Evolutionary conservation across 2,888 invertebrate genomes (phyloP).

Genomic region (Macrosoma leucophasiata): DNA sequence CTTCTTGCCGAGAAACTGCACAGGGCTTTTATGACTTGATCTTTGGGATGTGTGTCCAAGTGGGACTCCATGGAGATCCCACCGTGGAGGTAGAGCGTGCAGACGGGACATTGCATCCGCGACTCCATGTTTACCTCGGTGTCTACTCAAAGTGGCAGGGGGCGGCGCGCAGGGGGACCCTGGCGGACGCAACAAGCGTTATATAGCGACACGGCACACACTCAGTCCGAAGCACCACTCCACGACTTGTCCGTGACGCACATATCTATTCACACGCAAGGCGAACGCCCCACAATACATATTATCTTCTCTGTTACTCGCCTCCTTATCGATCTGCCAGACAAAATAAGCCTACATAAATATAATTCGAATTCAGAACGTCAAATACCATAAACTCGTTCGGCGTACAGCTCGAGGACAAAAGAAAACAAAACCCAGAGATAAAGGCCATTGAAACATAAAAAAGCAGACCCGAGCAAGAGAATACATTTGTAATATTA

Average conservation of each 20-base stretch:
- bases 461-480: conserved; percentile 57
- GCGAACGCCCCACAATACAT: conserved; percentile 55
- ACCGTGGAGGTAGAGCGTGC: conserved; percentile 87
- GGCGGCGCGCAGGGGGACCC: conserved; percentile 28
- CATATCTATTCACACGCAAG: conserved; percentile 62
- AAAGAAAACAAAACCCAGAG: conserved; percentile 72
- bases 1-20: conserved; percentile 67
- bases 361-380: conserved; percentile 44
- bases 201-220: conserved; percentile 46
- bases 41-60: conserved; percentile 90
- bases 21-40: conserved; percentile 89
- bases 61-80: conserved; percentile 88
- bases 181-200: conserved; percentile 30
- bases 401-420: conserved; percentile 61
- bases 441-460: conserved; percentile 74
- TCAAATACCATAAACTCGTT: conserved; percentile 54
- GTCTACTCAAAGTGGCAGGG: conserved; percentile 26
- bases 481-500: conserved; percentile 36
- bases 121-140: conserved; percentile 52
- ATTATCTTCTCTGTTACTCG: conserved; percentile 55
- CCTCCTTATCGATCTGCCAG: conserved; percentile 70
- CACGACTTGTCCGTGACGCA: conserved; percentile 56
- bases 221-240: conserved; percentile 45
- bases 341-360: conserved; percentile 58
- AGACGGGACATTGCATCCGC: conserved; percentile 84